phyloP scores from a whole-genome alignment of 1,140 invertebrate genomes.

The Solenopsis invicta region DNA sequence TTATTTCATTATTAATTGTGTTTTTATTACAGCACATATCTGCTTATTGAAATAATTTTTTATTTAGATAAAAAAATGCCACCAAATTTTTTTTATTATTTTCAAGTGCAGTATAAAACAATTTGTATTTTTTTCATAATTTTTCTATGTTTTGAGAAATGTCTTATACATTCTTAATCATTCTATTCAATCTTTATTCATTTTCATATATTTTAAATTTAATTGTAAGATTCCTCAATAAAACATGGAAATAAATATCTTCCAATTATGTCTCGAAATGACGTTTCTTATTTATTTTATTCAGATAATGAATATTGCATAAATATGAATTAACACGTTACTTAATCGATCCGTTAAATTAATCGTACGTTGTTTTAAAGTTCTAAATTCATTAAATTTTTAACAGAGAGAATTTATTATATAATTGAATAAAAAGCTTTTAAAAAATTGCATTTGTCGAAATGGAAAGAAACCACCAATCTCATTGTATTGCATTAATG shows the following conservation, averaged over 20 bases:
- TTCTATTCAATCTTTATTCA: not conserved
- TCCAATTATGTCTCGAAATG: not conserved
- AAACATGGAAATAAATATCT: not conserved
- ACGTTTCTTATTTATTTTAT: not conserved
- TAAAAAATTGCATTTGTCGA: not conserved
- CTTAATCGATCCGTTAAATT: constrained; percentile 3
- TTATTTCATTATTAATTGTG: too few relatives aligned
- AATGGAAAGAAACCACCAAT: not conserved
- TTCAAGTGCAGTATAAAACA: too few relatives aligned
- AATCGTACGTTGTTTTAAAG: not conserved
- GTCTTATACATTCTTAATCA: too few relatives aligned
- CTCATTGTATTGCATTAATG: not conserved
- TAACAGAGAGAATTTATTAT: not conserved
- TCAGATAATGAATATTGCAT: not conserved
- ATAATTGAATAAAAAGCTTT: not conserved
- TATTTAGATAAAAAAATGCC: too few relatives aligned
- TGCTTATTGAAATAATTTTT: too few relatives aligned
- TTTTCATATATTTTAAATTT: constrained; percentile 24
- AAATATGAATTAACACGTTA: not conserved
- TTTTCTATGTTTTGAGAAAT: too few relatives aligned
- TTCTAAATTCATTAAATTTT: constrained; percentile 19
- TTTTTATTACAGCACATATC: too few relatives aligned
- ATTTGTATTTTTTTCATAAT: too few relatives aligned
- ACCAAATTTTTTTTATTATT: too few relatives aligned
- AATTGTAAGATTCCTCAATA: not conserved